Evolutionary conservation across 2,113 vertebrate species (phyloP).

Genomic region (Piprites chloris): DNA sequence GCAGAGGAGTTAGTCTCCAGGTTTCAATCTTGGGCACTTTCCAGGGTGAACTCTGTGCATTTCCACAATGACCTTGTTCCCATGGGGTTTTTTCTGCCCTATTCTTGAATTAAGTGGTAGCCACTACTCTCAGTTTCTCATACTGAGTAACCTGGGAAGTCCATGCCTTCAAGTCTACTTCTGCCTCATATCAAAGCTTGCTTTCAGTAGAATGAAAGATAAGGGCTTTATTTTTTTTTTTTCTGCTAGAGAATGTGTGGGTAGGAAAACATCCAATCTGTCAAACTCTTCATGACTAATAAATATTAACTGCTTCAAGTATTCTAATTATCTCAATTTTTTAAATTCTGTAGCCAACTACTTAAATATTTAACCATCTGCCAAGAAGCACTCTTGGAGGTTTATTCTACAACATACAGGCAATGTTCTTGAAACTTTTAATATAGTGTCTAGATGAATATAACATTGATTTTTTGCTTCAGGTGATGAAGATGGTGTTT

Average conservation of each 20-base stretch:
- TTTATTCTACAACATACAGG: conserved; percentile 61
- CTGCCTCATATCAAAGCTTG: conserved; percentile 22
- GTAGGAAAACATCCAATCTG: conserved; percentile 70
- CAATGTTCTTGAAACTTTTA: conserved; percentile 60
- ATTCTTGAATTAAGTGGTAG: background rate
- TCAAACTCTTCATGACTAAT: conserved; percentile 74
- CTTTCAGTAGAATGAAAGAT: conserved; percentile 8
- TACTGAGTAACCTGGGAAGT: background rate
- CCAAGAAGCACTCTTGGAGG: conserved; percentile 64
- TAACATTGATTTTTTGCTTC: background rate
- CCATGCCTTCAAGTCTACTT: background rate
- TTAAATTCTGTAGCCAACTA: conserved; percentile 61
- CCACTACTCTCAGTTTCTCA: background rate
- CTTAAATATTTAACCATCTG: conserved; percentile 80
- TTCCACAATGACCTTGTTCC: background rate
- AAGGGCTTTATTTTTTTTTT: background rate
- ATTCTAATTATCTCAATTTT: conserved; percentile 71
- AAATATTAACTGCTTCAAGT: conserved; percentile 76
- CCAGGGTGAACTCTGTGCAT: background rate
- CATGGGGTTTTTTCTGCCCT: background rate
- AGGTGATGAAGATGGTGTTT: background rate
- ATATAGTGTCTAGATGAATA: conserved; percentile 21
- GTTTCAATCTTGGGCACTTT: background rate
- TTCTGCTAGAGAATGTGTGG: conserved; percentile 63
- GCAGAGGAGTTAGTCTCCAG: background rate